phyloP scores from a whole-genome alignment of 2,888 invertebrate genomes.

The Cantharis flavilabris region DNA sequence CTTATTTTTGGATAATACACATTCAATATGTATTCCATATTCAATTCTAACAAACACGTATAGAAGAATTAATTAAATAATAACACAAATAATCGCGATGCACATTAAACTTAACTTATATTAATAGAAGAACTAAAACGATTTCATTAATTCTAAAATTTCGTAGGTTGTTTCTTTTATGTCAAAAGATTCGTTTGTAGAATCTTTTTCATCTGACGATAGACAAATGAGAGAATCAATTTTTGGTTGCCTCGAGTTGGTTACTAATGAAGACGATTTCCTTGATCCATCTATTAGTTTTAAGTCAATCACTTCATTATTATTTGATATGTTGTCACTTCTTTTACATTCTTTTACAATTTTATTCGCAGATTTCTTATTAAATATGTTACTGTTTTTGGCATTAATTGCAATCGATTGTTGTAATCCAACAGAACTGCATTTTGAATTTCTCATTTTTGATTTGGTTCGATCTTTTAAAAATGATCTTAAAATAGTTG shows the following conservation, averaged over 20 bases:
- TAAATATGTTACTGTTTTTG: background rate
- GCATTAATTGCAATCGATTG: background rate
- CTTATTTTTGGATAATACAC: background rate
- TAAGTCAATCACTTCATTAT: background rate
- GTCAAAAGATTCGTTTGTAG: background rate
- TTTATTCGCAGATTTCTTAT: background rate
- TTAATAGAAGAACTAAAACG: background rate
- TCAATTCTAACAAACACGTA: no score
- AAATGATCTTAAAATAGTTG: background rate
- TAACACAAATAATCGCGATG: background rate
- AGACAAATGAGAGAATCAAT: background rate
- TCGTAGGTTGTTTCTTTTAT: background rate
- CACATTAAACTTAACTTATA: background rate
- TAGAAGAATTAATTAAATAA: background rate
- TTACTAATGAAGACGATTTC: background rate
- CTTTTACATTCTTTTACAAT: background rate
- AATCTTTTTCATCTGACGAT: no score
- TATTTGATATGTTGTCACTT: background rate
- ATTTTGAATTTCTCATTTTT: background rate
- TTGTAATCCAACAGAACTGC: background rate
- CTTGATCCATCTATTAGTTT: background rate
- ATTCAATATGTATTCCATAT: background rate
- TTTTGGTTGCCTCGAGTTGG: background rate
- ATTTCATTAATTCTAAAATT: background rate
- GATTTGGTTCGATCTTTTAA: background rate